phyloP scores from a whole-genome alignment of 37 sponge, comb jelly and placozoan species.

The Chondrosia reniformis region DNA sequence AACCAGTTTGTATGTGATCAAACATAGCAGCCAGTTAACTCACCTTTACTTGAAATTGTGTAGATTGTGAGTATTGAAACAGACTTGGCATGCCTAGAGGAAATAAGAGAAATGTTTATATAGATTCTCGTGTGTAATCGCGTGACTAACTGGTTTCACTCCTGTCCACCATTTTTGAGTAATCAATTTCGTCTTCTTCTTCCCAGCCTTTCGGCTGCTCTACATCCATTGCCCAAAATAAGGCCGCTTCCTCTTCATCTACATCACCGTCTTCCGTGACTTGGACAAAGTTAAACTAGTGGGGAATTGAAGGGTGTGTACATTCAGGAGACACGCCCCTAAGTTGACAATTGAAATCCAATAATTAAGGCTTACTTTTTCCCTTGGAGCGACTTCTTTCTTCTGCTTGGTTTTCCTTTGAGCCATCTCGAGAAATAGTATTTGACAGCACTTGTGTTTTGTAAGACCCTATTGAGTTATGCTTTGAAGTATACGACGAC shows the following conservation, averaged over 20 bases:
- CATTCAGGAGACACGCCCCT: no score
- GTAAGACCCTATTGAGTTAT: no score
- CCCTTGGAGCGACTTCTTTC: no score
- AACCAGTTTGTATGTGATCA: not conserved
- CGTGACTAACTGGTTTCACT: conserved; percentile 16
- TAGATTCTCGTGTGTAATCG: not conserved
- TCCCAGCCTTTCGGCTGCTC: conserved; percentile 55
- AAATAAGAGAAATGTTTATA: not conserved
- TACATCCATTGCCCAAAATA: conserved; percentile 63
- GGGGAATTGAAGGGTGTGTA: not conserved
- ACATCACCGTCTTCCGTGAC: conserved; percentile 7
- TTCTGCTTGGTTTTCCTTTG: no score
- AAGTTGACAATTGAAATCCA: no score
- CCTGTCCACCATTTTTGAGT: conserved; percentile 30
- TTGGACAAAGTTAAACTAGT: conserved; percentile 21
- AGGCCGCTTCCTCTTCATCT: conserved; percentile 34
- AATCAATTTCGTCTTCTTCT: conserved; percentile 67
- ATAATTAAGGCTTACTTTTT: no score
- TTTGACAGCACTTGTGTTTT: no score
- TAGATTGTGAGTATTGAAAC: conserved; percentile 55
- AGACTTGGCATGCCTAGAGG: conserved; percentile 36
- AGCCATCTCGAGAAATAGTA: no score
- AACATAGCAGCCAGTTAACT: not conserved
- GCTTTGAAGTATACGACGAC: no score
- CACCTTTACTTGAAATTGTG: conserved; percentile 31